Base-by-base conservation (phyloP, 2,888 invertebrate species). In the Scaptomyza parva region DNA sequence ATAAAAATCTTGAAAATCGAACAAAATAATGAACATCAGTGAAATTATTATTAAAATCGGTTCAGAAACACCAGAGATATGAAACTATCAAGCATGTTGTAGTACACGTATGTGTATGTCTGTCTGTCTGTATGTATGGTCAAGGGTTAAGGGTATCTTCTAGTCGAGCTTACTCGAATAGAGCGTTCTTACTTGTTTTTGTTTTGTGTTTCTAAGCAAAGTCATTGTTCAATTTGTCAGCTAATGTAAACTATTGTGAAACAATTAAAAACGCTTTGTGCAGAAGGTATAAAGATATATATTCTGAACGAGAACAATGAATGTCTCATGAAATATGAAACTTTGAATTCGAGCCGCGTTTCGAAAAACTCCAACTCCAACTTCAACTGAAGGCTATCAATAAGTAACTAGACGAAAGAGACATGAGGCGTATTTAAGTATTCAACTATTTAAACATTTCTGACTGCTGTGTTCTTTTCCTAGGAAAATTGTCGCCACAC, bases 191-290 rank as follows among this genome's bases (percentile, higher is more conserved):
- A n/a, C n/a, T n/a, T n/a, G n/a, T n/a, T n/a, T n/a, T n/a, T n/a
- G n/a, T n/a, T n/a, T n/a, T n/a, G n/a, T n/a, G n/a, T n/a, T n/a
- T n/a, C n/a, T n/a, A n/a, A n/a, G n/a, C 18, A 54, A 41, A n/a
- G 41, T 53, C 62, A 60, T 78, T 59, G 44, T 64, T 74, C 78
- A 81, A 85, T 79, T 79, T 79, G 85, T 85, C 82, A 75, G 59
- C 67, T 65, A 74, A 79, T 78, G 85, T 61, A 61, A 74, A 63
- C 48, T 52, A 67, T 67, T 54, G 63, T 74, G 67, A 61, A 81
- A 81, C 75, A 79, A 81, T 79, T 81, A 43, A 52, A 71, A 65
- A 65, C 62, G 52, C 28, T 40, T 55, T 62, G 64, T 37, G 54
- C 41, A 68, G 30, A 33, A 45, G n/a, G n/a, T n/a, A n/a, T n/a